Evolutionary conservation across 2,888 invertebrate species (phyloP).

Genomic region (Drosophila paranaensis): DNA sequence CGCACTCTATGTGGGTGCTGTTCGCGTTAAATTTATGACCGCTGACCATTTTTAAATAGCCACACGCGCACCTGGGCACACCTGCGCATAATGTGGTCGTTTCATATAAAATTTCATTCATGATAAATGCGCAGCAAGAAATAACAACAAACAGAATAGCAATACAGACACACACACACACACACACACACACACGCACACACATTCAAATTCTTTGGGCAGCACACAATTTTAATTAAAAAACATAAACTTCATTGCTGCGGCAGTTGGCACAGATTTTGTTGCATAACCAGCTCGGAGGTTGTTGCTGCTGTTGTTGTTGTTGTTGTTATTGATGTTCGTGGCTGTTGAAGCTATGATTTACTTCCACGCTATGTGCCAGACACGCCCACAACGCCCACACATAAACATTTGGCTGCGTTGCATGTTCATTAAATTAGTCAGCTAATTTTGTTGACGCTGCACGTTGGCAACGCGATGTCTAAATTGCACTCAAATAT

Average conservation of each 20-base stretch:
- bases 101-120: conserved; percentile 67
- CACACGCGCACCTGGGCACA: conserved; percentile 77
- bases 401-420: conserved; percentile 20
- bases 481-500: conserved; percentile 4
- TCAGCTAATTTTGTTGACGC: conserved; percentile 67
- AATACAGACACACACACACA: conserved; percentile 15
- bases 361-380: conserved; percentile 39
- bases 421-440: conserved; percentile 73
- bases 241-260: conserved; percentile 74
- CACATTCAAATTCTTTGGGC: conserved; percentile 57
- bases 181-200: conserved; percentile 1
- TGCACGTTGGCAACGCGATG: conserved; percentile 36
- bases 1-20: conserved; percentile 5
- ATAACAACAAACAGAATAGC: conserved; percentile 51
- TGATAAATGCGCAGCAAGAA: conserved; percentile 58
- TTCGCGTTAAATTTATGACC: conserved; percentile 69
- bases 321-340: conserved; percentile 19
- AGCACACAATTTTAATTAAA: conserved; percentile 72
- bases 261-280: conserved; percentile 62
- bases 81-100: conserved; percentile 78
- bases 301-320: background rate
- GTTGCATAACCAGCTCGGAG: conserved; percentile 53
- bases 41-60: conserved; percentile 80
- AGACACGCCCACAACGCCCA: conserved; percentile 38
- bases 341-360: conserved; percentile 53